Conservation (phyloP, 2,888 invertebrate species). For the Bellardia bayeri region DNA sequence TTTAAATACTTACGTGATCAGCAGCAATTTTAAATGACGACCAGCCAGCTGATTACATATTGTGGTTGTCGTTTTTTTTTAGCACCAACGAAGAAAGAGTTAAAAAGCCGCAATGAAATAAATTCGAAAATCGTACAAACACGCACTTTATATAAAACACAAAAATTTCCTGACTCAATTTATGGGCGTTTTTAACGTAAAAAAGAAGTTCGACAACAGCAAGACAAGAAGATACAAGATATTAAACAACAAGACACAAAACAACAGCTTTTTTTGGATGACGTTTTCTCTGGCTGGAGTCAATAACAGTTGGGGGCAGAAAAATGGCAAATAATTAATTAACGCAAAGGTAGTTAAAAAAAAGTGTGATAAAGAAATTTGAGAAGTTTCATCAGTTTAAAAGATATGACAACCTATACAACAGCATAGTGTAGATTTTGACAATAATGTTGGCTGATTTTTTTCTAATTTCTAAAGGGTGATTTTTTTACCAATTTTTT, state of each 20-base stretch:
- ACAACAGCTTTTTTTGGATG: background rate
- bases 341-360: background rate
- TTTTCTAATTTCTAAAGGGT: too few relatives aligned
- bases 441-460: too few relatives aligned
- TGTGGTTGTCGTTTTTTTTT: background rate
- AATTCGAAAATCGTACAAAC: conserved; percentile 33
- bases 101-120: background rate
- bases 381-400: too few relatives aligned
- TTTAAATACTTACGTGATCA: conserved; percentile 64
- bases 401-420: too few relatives aligned
- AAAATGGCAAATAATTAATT: background rate
- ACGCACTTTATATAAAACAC: background rate
- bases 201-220: background rate
- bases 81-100: background rate
- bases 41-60: conserved; percentile 8
- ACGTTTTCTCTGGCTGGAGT: conserved; percentile 23
- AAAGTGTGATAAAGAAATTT: background rate
- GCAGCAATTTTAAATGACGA: conserved; percentile 43
- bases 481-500: too few relatives aligned
- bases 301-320: conserved; percentile 27
- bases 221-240: conserved; percentile 35
- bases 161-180: conserved; percentile 38
- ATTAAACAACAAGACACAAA: conserved; percentile 1
- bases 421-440: too few relatives aligned
- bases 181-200: conserved; percentile 41